A percentile compares a stretch with the other conserved stretches of the same genome.
Conservation (phyloP, 2,797 vertebrate genomes). For the Discoglossus pictus region DNA sequence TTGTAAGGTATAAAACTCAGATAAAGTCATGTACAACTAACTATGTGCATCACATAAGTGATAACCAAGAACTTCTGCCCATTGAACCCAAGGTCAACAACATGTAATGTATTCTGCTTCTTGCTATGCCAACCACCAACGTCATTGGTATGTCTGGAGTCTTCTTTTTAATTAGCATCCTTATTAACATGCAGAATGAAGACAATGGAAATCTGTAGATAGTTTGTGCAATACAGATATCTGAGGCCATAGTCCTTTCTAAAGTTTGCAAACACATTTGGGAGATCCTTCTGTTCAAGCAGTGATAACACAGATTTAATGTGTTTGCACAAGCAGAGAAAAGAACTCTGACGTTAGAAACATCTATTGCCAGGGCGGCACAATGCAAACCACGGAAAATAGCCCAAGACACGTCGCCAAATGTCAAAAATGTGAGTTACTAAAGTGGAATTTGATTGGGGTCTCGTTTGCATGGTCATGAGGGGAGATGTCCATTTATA, state of each 20-base stretch:
- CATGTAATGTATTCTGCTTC: slow-evolving; percentile 47
- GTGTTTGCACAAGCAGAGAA: slow-evolving; percentile 54
- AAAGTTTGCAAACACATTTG: slow-evolving; percentile 26
- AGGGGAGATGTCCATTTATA: slow-evolving; percentile 51
- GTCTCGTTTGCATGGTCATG: slow-evolving; percentile 31
- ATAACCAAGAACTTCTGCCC: too few species aligned
- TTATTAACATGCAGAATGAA: slow-evolving; percentile 23
- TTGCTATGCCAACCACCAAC: slow-evolving; percentile 49
- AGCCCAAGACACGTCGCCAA: slow-evolving; percentile 5
- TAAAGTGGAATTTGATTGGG: slow-evolving; percentile 43
- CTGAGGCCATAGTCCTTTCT: slow-evolving; percentile 15
- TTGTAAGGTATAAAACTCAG: too few species aligned
- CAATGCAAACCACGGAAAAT: slow-evolving; percentile 48
- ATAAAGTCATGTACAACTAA: too few species aligned
- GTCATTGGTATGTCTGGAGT: slow-evolving; percentile 44
- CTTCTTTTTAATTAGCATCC: slow-evolving; percentile 33
- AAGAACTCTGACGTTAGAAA: slow-evolving; percentile 44
- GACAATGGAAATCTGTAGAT: slow-evolving; percentile 14
- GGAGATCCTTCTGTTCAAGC: slow-evolving; percentile 48
- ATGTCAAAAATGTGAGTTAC: slow-evolving; percentile 49
- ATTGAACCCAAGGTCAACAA: not conserved
- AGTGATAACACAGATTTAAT: slow-evolving; percentile 48
- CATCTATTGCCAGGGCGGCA: slow-evolving; percentile 38
- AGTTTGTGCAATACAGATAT: slow-evolving; percentile 5
- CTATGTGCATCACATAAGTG: too few species aligned